A percentile compares a stretch with the other conserved stretches of the same genome.
These are phyloP conservation scores for Notoglanidium macrostoma DNA, from an alignment of 2,797 vertebrate species.

Conservation along the genomic window DNA sequence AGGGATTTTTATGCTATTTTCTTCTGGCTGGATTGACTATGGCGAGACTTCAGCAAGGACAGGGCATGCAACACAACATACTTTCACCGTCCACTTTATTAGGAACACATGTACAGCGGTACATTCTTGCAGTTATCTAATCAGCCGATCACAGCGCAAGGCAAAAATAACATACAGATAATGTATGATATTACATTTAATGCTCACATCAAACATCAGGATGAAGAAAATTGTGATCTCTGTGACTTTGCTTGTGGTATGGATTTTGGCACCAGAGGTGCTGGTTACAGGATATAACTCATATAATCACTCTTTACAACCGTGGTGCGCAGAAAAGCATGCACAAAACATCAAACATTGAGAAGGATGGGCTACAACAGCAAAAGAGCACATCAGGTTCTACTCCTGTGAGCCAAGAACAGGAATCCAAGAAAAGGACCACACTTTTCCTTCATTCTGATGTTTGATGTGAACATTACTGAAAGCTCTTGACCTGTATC, in stretches of 20 bases:
- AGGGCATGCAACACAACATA: neutral
- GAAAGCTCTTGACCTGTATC: neutral
- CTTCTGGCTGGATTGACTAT: neutral
- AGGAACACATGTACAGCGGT: no score
- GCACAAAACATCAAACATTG: neutral
- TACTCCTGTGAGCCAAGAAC: neutral
- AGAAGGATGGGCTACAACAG: neutral
- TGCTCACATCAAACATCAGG: neutral
- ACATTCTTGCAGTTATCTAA: neutral
- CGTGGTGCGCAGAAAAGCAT: neutral
- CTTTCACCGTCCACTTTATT: neutral
- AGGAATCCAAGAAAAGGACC: neutral
- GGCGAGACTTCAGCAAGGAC: neutral
- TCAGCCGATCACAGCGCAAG: neutral
- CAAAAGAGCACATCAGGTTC: neutral
- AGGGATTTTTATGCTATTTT: neutral
- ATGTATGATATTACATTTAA: no score
- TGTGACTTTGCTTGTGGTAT: neutral
- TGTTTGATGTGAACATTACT: neutral
- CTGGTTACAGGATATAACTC: neutral
- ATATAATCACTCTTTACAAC: neutral
- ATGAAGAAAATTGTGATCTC: neutral
- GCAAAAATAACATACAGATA: neutral
- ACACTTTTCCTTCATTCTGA: neutral
- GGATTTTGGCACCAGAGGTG: neutral